Evolutionary conservation across 2,113 vertebrate genomes (phyloP).

Genomic region (Notarius lentiginosus): DNA sequence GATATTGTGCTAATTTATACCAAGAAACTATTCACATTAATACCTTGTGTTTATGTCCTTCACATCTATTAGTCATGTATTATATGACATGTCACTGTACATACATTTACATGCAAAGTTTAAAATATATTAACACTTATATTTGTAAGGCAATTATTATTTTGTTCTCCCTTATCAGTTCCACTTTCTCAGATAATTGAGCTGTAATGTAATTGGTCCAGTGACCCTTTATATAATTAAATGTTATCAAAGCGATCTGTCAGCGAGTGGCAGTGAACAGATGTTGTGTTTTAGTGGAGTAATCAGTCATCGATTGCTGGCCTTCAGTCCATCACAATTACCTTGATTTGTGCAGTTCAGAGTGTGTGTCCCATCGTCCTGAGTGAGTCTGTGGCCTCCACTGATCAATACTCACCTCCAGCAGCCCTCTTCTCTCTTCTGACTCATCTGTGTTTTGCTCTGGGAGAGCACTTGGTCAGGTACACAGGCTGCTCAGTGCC

Average conservation of each 20-base stretch:
- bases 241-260: slow-evolving; percentile 57
- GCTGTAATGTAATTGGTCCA: slow-evolving; percentile 54
- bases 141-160: slow-evolving; percentile 41
- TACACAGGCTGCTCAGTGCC: not conserved
- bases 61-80: slow-evolving; percentile 31
- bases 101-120: slow-evolving; percentile 19
- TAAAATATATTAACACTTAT: slow-evolving; percentile 32
- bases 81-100: slow-evolving; percentile 7
- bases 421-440: slow-evolving; percentile 17
- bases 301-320: slow-evolving; percentile 56
- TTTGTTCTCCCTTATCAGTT: slow-evolving; percentile 48
- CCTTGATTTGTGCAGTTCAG: slow-evolving; percentile 46
- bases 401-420: slow-evolving; percentile 42
- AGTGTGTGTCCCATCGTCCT: slow-evolving; percentile 35
- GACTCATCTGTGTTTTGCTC: slow-evolving; percentile 35
- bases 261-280: slow-evolving; percentile 50
- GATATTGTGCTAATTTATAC: not conserved
- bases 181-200: slow-evolving; percentile 50
- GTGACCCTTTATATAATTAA: slow-evolving; percentile 52
- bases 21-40: not conserved
- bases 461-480: slow-evolving; percentile 7
- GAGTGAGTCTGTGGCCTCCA: slow-evolving; percentile 32
- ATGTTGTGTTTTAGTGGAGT: slow-evolving; percentile 54
- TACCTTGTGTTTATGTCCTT: slow-evolving; percentile 15
- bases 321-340: slow-evolving; percentile 58